Base-by-base conservation (phyloP, 2,113 vertebrate genomes). In the Pogona vitticeps region DNA sequence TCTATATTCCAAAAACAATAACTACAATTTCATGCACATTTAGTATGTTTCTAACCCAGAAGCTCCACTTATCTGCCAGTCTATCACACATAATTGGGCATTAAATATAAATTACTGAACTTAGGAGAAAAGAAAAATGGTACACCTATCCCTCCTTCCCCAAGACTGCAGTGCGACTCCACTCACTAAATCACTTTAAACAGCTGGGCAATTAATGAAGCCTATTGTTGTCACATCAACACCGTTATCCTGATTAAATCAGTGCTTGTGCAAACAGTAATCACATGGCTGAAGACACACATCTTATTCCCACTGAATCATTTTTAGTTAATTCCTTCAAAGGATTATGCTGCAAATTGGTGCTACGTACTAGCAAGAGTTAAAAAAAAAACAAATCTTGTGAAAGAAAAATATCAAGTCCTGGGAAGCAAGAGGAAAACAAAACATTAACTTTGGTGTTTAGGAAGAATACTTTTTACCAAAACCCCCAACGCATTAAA, bases 11-110 rank as follows among this genome's bases (percentile, higher is more conserved):
- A 68, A 31, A 68, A 26, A 87, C 0, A 26, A 33, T 0, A 87
- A 15, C 0, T 0, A 73, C 40, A 42, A 42, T n/a, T 85, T 87
- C 78, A 88, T 0, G 0, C 0, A 0, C 36, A 59, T 88, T 76
- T 83, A 87, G 80, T 75, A 82, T 33, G 14, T 83, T 82, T 67
- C 88, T 84, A 15, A 84, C 87, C 88, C 38, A 17, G 3, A 91
- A 94, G 91, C 84, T 80, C 68, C 15, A 87, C 95, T 93, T 95
- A 94, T 95, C 89, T 92, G 84, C 72, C 87, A 86, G 20, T 94
- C 93, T 92, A 87, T 89, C 88, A 94, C 87, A 94, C 89, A 91
- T 89, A 90, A 95, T 84, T 92, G 94, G 81, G 88, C 83, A 89
- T 86, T 88, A 91, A 91, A 88, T 93, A 96, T 94, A 95, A 88